These are phyloP conservation scores for Germaria angustata DNA, from an alignment of 2,888 invertebrate species.

Conservation along the genomic window DNA sequence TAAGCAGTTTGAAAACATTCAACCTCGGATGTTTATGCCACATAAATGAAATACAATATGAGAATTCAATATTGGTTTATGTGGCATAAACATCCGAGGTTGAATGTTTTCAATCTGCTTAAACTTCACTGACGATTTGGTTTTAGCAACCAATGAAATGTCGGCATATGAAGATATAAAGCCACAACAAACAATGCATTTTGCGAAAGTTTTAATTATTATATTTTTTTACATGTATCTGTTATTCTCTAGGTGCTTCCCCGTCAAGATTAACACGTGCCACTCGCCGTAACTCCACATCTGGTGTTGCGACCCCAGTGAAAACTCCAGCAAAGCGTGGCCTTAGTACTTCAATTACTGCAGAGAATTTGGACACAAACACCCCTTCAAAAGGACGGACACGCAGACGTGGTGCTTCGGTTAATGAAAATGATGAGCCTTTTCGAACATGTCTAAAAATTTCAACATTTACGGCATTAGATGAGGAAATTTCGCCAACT, in stretches of 20 bases:
- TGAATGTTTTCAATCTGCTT: too few species aligned
- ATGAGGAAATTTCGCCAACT: constrained; percentile 64
- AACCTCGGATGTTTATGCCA: too few species aligned
- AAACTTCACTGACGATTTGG: too few species aligned
- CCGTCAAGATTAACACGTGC: constrained; percentile 70
- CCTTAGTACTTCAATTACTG: constrained; percentile 43
- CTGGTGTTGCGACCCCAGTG: constrained; percentile 67
- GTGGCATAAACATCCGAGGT: too few species aligned
- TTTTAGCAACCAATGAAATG: too few species aligned
- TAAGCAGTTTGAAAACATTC: too few species aligned
- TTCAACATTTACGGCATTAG: constrained; percentile 31
- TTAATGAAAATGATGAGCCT: constrained; percentile 63
- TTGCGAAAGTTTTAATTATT: background rate
- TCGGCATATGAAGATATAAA: too few species aligned
- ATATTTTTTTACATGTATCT: too few species aligned
- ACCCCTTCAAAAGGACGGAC: constrained; percentile 68
- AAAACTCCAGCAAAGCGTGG: constrained; percentile 58
- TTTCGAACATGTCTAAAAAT: constrained; percentile 23
- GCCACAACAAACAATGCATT: too few species aligned
- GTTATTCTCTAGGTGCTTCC: constrained; percentile 63
- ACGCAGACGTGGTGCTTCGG: constrained; percentile 64
- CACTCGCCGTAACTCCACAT: constrained; percentile 71
- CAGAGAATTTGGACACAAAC: constrained; percentile 68
- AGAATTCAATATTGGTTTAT: too few species aligned
- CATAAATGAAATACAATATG: too few species aligned